Evolutionary conservation across 2,113 vertebrate genomes (phyloP).

Genomic region (Sinocyclocheilus anshuiensis): DNA sequence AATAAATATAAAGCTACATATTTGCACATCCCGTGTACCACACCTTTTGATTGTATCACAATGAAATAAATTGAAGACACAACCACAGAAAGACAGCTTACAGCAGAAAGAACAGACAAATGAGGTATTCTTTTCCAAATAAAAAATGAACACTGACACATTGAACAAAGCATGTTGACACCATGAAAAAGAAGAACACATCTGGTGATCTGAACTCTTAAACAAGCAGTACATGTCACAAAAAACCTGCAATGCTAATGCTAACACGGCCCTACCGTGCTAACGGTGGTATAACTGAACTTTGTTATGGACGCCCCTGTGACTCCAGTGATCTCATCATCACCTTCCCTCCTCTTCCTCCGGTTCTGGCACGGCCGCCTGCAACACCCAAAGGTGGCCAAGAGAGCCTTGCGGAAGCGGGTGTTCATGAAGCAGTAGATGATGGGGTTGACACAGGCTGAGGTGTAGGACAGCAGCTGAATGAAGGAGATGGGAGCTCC

Average conservation of each 20-base stretch:
- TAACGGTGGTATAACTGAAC: conserved; percentile 91
- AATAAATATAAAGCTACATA: background rate
- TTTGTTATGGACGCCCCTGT: conserved; percentile 83
- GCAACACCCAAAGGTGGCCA: conserved; percentile 81
- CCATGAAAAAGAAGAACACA: conserved; percentile 22
- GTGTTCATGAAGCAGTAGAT: conserved; percentile 99
- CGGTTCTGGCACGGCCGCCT: conserved; percentile 59
- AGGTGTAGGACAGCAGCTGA: conserved; percentile 88
- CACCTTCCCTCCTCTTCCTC: conserved; percentile 58
- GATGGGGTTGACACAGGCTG: conserved; percentile 91
- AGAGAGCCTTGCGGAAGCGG: conserved; percentile 87
- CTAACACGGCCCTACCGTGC: conserved; percentile 77
- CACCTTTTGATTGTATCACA: background rate
- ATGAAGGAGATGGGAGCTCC: conserved; percentile 94
- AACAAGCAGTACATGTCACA: background rate
- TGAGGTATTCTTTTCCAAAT: conserved; percentile 14
- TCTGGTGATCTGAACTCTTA: background rate
- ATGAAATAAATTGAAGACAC: background rate
- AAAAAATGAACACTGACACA: conserved; percentile 2
- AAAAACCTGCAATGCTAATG: background rate
- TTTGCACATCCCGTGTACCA: background rate
- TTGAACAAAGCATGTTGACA: background rate
- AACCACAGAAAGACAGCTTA: background rate
- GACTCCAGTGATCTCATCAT: conserved; percentile 71
- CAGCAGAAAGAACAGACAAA: conserved; percentile 1